Evolutionary conservation across 2,888 invertebrate species (phyloP).

Genomic region (Nezara viridula): DNA sequence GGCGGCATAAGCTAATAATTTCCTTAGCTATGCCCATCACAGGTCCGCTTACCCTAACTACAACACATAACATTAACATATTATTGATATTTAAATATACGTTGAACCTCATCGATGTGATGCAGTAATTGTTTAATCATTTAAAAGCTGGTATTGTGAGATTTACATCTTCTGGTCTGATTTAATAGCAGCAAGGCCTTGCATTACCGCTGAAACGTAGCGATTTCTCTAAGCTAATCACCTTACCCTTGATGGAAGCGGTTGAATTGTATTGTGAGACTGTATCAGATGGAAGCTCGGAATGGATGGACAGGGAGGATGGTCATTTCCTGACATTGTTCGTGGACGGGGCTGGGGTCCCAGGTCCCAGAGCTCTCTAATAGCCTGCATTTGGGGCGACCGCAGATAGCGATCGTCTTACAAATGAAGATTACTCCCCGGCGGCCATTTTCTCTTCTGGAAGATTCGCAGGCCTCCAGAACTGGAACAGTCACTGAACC

Average conservation of each 20-base stretch:
- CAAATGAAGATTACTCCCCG: conserved; percentile 22
- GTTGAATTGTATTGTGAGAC: conserved; percentile 14
- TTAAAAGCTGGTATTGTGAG: too few species aligned
- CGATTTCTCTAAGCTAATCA: background rate
- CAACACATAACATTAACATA: too few species aligned
- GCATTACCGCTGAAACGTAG: background rate
- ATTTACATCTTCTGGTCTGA: too few species aligned
- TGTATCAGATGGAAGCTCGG: background rate
- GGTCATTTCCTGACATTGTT: conserved; percentile 40
- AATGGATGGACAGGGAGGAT: conserved; percentile 16
- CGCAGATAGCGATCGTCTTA: conserved; percentile 29
- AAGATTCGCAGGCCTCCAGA: background rate
- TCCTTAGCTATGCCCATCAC: too few species aligned
- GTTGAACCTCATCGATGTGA: too few species aligned
- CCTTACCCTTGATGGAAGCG: conserved; percentile 7
- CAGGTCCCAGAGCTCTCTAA: conserved; percentile 43
- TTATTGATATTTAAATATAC: too few species aligned
- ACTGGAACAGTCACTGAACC: background rate
- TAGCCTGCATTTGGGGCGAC: conserved; percentile 28
- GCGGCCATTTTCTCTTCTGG: conserved; percentile 34
- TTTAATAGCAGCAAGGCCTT: background rate
- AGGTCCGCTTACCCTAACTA: too few species aligned
- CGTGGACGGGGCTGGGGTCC: background rate
- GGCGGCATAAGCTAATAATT: too few species aligned
- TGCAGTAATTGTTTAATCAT: too few species aligned